These are phyloP conservation scores for Halocynthia roretzi DNA, from an alignment of 23 tunicate genomes.

Conservation along the genomic window DNA sequence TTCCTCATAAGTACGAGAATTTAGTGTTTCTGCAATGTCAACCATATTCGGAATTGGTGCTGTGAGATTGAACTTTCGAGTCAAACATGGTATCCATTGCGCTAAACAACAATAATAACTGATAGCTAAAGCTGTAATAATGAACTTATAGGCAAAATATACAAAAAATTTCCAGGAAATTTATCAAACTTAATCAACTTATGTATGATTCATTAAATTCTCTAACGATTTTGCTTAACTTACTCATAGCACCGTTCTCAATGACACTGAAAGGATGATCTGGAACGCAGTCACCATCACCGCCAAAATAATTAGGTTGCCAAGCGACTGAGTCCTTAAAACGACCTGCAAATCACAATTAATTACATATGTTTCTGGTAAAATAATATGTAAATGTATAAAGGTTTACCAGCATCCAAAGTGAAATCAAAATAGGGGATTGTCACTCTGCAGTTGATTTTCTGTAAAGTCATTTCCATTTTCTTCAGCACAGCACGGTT, in stretches of 20 bases:
- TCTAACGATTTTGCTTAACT: not conserved
- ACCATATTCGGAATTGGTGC: constrained; percentile 66
- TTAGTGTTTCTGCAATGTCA: constrained; percentile 57
- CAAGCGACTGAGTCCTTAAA: constrained; percentile 62
- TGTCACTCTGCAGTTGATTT: constrained; percentile 43
- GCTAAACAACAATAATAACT: constrained; percentile 11
- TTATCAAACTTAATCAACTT: no score
- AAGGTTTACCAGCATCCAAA: constrained; percentile 51
- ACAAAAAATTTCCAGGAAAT: no score
- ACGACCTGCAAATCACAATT: constrained; percentile 26
- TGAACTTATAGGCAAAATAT: no score
- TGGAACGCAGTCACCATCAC: constrained; percentile 74
- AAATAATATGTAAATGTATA: not conserved
- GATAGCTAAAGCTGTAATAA: no score
- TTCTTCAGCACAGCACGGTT: constrained; percentile 76
- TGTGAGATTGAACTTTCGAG: constrained; percentile 34
- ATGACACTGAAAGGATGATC: constrained; percentile 69
- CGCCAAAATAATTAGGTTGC: constrained; percentile 85
- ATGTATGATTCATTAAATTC: no score
- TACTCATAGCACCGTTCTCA: constrained; percentile 5
- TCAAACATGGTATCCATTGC: constrained; percentile 69
- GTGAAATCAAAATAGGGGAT: constrained; percentile 85
- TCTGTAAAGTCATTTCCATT: constrained; percentile 58
- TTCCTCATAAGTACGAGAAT: constrained; percentile 28
- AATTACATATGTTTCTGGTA: not conserved